A percentile compares a stretch with the other conserved stretches of the same genome.
These are phyloP conservation scores for Aplochiton taeniatus DNA, from an alignment of 2,797 vertebrate species.

Conservation along the genomic window DNA sequence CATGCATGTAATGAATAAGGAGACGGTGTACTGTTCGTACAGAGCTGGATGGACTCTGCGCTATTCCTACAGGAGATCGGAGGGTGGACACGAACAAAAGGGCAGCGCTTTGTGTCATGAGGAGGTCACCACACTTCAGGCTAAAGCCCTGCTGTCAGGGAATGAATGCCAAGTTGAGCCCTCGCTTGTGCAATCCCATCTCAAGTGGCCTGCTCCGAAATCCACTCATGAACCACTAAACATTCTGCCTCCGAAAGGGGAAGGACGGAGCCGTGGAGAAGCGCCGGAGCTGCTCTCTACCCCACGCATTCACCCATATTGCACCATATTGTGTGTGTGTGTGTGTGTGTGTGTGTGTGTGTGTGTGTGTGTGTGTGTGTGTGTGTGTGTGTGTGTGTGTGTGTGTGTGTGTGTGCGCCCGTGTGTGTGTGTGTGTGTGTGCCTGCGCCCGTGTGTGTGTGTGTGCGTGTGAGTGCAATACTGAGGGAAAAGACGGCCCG, in stretches of 20 bases:
- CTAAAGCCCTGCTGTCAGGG: slow-evolving; percentile 21
- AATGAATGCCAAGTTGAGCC: slow-evolving; percentile 29
- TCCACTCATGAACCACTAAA: slow-evolving; percentile 57
- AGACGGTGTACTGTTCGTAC: no score
- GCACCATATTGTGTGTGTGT: no score
- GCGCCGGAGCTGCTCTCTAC: slow-evolving; percentile 25
- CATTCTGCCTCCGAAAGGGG: slow-evolving; percentile 48
- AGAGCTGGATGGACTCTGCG: no score
- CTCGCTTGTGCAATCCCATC: slow-evolving; percentile 35
- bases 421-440: slow-evolving; percentile 32
- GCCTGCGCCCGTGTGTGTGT: slow-evolving; percentile 10
- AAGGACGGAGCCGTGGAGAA: slow-evolving; percentile 60
- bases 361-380: slow-evolving; percentile 15
- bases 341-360: no score
- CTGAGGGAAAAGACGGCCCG: slow-evolving; percentile 1
- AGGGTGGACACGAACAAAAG: no score
- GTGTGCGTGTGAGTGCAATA: background rate
- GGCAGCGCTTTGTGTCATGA: background rate
- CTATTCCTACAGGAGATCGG: no score
- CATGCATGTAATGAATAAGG: no score
- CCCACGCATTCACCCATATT: slow-evolving; percentile 52
- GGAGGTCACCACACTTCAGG: slow-evolving; percentile 4
- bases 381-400: slow-evolving; percentile 24
- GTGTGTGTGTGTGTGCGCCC: slow-evolving; percentile 16
- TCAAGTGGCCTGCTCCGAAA: slow-evolving; percentile 56